These are phyloP conservation scores for Rhopalosiphum nymphaeae DNA, from an alignment of 2,888 invertebrate genomes.

Conservation along the genomic window DNA sequence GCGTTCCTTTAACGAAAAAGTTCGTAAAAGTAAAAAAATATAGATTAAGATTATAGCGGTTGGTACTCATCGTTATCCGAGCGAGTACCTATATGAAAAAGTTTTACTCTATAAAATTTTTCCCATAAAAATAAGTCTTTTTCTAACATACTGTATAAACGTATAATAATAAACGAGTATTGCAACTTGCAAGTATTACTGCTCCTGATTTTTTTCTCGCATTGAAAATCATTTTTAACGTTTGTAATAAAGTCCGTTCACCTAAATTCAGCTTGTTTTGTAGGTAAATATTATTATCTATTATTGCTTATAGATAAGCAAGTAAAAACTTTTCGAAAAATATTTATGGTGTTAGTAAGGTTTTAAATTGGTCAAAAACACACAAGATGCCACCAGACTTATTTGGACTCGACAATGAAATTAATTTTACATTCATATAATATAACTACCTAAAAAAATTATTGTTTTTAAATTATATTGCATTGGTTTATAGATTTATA, in stretches of 20 bases:
- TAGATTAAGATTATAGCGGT: not conserved
- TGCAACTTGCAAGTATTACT: not conserved
- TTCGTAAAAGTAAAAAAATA: conserved; percentile 8
- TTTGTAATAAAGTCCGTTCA: not conserved
- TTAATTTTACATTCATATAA: not conserved
- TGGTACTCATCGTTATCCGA: not conserved
- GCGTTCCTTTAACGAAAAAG: conserved; percentile 3
- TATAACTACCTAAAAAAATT: not conserved
- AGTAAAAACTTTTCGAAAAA: not conserved
- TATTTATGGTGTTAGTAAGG: not conserved
- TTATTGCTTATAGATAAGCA: not conserved
- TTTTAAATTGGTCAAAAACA: not conserved
- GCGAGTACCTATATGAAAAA: not conserved
- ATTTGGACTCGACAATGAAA: not conserved
- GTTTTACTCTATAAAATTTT: conserved; percentile 15
- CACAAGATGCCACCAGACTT: not conserved
- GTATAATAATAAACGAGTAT: not conserved
- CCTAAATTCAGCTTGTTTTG: not conserved
- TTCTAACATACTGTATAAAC: not conserved
- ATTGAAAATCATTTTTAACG: not conserved
- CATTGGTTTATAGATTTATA: not conserved
- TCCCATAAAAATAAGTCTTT: conserved; percentile 21
- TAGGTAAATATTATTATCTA: not conserved
- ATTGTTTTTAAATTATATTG: not conserved
- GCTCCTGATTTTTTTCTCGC: not conserved